phyloP scores from a whole-genome alignment of 2,888 invertebrate genomes.

The Nemotelus pantherinus region DNA sequence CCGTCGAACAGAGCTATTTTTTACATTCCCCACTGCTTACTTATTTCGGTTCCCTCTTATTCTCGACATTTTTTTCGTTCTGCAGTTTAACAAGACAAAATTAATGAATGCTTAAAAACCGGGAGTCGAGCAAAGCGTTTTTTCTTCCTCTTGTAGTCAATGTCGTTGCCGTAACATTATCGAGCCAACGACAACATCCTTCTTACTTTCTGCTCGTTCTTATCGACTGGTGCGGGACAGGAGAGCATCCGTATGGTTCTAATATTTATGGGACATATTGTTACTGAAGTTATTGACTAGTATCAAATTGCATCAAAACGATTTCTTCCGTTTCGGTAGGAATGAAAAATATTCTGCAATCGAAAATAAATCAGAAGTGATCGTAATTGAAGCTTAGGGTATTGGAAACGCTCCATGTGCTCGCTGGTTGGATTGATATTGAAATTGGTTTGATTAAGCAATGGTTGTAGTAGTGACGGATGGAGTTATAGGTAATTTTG shows the following conservation, averaged over 20 bases:
- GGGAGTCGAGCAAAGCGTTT: constrained; percentile 1
- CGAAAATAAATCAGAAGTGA: background rate
- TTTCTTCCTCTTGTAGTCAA: background rate
- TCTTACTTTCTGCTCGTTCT: background rate
- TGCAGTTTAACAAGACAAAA: constrained; percentile 48
- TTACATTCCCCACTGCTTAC: constrained; percentile 44
- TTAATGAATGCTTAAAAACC: constrained; percentile 47
- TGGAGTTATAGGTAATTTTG: too few species aligned
- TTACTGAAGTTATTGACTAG: constrained; percentile 29
- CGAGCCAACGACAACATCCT: background rate
- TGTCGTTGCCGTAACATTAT: background rate
- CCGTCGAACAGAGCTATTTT: constrained; percentile 51
- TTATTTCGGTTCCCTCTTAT: constrained; percentile 13
- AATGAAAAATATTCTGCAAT: constrained; percentile 8
- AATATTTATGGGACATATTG: constrained; percentile 43
- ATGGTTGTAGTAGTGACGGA: too few species aligned
- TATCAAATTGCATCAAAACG: constrained; percentile 28
- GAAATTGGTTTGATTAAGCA: too few species aligned
- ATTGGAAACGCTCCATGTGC: background rate
- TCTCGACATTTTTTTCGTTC: constrained; percentile 37
- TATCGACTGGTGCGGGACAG: too few species aligned
- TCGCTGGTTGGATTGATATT: too few species aligned
- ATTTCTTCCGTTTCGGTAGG: background rate
- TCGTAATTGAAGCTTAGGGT: background rate
- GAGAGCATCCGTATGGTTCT: constrained; percentile 3